Base-by-base conservation (phyloP, 2,888 invertebrate species). In the Protodeltote pygarga region DNA sequence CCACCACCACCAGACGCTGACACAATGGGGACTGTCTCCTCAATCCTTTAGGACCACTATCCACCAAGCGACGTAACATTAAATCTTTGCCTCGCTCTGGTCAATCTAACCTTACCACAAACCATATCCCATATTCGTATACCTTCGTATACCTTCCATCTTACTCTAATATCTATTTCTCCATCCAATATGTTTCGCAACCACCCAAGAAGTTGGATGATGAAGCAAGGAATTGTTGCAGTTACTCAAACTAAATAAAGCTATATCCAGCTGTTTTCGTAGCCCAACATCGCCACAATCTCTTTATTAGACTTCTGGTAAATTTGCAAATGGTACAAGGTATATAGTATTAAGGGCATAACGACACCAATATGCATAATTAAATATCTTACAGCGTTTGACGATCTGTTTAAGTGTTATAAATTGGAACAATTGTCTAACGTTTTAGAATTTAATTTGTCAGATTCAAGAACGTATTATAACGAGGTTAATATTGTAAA, bases 231-330 rank as follows among this genome's bases (percentile, higher is more conserved):
- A n/a, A n/a, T n/a, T n/a, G n/a, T n/a, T n/a, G n/a, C n/a, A n/a
- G n/a, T n/a, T n/a, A n/a, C n/a, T n/a, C 1, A 3, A 9, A 5
- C 13, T 10, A 23, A 13, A 20, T 13, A 14, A 5, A 3, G 3
- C 1, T 1, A 1, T 14, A 16, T 8, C 1, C 17, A 25, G 23
- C 38, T 3, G 15, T 17, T 28, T 24, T 34, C 28, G 0, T 41
- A 40, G 67, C 66, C 58, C 28, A 9, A 58, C 53, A 14, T 20
- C 5, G 16, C 40, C 31, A 54, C 54, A 42, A 65, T 61, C 60
- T 68, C 69, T 68, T 65, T 71, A 71, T 65, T 68, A 71, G 69
- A 50, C 52, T 64, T 64, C 53, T 33, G 44, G 66, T 62, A 57
- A 62, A 66, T 66, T 68, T 48, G 35, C 66, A 65, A 66, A 69